Conservation (phyloP, 2,888 invertebrate species). For the Xylota segnis region DNA sequence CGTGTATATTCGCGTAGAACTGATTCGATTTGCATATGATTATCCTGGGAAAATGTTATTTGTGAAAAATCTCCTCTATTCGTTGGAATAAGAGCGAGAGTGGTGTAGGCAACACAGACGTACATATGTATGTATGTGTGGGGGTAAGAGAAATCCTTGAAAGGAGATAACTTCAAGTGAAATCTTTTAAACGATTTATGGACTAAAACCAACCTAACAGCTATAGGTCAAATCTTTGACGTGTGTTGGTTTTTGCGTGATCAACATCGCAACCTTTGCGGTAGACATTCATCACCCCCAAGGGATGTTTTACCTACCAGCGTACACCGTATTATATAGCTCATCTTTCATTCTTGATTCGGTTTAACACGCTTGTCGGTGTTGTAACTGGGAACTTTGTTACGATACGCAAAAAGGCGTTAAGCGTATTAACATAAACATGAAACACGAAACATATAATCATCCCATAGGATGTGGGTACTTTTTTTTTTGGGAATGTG, state of each 20-base stretch:
- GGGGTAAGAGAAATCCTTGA: not conserved
- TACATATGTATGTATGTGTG: too few relatives aligned
- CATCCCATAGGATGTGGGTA: conserved; percentile 6
- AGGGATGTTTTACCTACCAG: not conserved
- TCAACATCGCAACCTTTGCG: not conserved
- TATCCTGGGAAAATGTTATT: conserved; percentile 38
- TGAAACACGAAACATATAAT: conserved; percentile 13
- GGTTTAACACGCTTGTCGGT: not conserved
- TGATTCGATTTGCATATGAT: conserved; percentile 67
- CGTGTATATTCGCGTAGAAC: conserved; percentile 42
- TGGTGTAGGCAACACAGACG: not conserved
- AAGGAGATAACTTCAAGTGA: conserved; percentile 3
- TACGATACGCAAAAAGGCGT: conserved; percentile 10
- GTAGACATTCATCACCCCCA: conserved; percentile 10
- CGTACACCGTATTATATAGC: not conserved
- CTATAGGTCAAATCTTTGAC: conserved; percentile 34
- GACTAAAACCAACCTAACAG: conserved; percentile 16
- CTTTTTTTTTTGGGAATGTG: not conserved
- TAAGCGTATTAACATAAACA: conserved; percentile 39
- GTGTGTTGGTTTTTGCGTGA: conserved; percentile 10
- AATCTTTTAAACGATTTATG: conserved; percentile 47
- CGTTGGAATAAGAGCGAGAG: conserved; percentile 10
- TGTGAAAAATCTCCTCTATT: conserved; percentile 12
- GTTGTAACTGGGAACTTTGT: conserved; percentile 4
- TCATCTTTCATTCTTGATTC: conserved; percentile 18